phyloP scores from a whole-genome alignment of 2,888 invertebrate genomes.

The Ptychoptera albimana region DNA sequence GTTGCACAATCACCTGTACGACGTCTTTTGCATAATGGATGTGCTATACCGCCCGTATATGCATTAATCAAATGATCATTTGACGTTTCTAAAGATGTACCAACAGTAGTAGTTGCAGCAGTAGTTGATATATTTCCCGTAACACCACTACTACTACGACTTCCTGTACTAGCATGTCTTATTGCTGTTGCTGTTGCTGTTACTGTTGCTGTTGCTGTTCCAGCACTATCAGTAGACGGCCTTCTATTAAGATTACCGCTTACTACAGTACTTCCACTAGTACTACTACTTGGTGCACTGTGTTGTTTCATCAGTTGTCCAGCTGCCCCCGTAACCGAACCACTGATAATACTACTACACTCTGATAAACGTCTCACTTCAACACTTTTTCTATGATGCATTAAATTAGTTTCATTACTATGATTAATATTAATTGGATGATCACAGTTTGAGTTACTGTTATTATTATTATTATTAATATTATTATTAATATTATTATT shows the following conservation, averaged over 20 bases:
- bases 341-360: constrained; percentile 15
- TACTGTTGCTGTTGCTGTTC: constrained; percentile 2
- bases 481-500: constrained; percentile 4
- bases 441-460: constrained; percentile 30
- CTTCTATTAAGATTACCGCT: constrained; percentile 22
- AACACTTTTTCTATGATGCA: constrained; percentile 22
- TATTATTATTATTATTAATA: constrained; percentile 1
- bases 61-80: too few relatives aligned
- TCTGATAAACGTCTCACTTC: constrained; percentile 39
- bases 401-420: constrained; percentile 13
- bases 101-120: constrained; percentile 9
- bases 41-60: constrained; percentile 1
- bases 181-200: constrained; percentile 9
- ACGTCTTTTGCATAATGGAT: constrained; percentile 19
- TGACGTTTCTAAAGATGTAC: constrained; percentile 5
- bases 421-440: constrained; percentile 19
- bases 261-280: not conserved
- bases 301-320: constrained; percentile 4
- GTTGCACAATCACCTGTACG: constrained; percentile 24
- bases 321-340: constrained; percentile 4
- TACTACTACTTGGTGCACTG: not conserved
- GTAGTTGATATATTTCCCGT: constrained; percentile 1
- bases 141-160: not conserved
- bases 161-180: not conserved
- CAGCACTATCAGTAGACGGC: constrained; percentile 33